These are phyloP conservation scores for Columba guinea DNA, from an alignment of 2,797 vertebrate species.

Conservation along the genomic window DNA sequence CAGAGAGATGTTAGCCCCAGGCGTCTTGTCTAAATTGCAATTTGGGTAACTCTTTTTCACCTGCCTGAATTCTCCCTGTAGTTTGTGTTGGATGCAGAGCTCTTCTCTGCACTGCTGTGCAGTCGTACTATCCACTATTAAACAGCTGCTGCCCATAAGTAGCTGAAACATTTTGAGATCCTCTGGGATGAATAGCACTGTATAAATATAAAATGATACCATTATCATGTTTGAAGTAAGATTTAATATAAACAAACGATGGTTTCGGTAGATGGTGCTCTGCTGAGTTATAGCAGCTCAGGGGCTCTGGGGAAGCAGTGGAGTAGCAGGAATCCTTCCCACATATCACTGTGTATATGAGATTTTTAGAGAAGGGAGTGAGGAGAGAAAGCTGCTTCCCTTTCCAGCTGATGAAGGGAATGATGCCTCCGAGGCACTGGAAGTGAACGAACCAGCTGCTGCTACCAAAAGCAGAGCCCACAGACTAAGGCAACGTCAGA, in stretches of 20 bases:
- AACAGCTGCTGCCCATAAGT: constrained; percentile 73
- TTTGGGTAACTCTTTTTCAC: constrained; percentile 68
- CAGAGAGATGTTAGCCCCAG: constrained; percentile 16
- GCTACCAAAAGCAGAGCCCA: not conserved
- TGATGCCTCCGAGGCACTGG: not conserved
- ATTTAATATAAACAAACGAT: constrained; percentile 69
- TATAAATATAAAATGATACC: constrained; percentile 68
- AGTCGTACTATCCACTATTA: constrained; percentile 46
- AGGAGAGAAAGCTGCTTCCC: not conserved
- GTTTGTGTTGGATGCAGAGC: constrained; percentile 29
- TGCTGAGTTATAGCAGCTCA: constrained; percentile 51
- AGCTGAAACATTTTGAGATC: constrained; percentile 66
- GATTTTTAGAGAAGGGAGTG: not conserved
- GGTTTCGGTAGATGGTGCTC: constrained; percentile 60
- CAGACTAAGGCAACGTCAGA: not conserved
- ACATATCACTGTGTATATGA: not conserved
- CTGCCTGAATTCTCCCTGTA: constrained; percentile 64
- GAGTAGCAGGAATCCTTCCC: constrained; percentile 3
- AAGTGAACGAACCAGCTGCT: not conserved
- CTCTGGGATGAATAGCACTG: constrained; percentile 63
- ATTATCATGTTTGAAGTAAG: constrained; percentile 70
- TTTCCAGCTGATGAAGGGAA: constrained; percentile 1
- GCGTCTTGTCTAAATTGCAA: constrained; percentile 59
- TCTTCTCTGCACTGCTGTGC: constrained; percentile 45
- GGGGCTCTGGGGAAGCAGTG: constrained; percentile 29